Evolutionary conservation across 2,797 vertebrate genomes (phyloP), one percentile per base, ranked within the genome.

Genomic region (Clarias fuscus): DNA sequence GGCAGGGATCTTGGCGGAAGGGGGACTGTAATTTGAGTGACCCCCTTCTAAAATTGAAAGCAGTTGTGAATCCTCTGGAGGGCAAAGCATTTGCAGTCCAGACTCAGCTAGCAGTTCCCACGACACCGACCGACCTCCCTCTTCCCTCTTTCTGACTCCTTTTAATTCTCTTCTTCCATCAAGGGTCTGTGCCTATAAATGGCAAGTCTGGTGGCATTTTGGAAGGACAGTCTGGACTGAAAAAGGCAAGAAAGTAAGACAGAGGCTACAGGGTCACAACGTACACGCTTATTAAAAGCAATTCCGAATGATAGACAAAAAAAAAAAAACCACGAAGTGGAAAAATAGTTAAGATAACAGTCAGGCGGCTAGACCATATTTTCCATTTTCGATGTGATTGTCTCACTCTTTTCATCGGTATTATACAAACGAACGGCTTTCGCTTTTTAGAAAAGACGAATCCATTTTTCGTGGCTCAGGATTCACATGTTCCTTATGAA

Each of bases 11-110:
- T 86, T 68, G 87, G 64, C 72, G 40, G 81, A 88, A 87, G 71
- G 86, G 90, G 89, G 90, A 90, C 86, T 92, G 92, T 91, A 92
- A 93, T 92, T 89, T 88, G 91, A 92, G 90, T 92, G 91, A 92
- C 91, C 92, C 88, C 88, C 86, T 30, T 90, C 90, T 86, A 89
- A 93, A 92, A 93, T 92, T 92, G 91, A 92, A 93, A 92, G 90
- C 92, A 92, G 92, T 93, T 93, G 92, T 85, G 89, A 90, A 91
- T 90, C 83, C 90, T 92, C 90, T 84, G 20, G 88, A 89, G 89
- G 86, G 80, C 80, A 70, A 88, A 87, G 82, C 86, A 88, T 84
- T 89, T 77, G 88, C 88, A 71, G 90, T 90, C 86, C 86, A 91
- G 90, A 89, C 90, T 91, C 85, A 0, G 75, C 87, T 88, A 73